Percentiles rank a stretch among this genome's conserved stretches.
These are phyloP conservation scores for Alcis repandata DNA, from an alignment of 2,888 invertebrate species.

Conservation along the genomic window DNA sequence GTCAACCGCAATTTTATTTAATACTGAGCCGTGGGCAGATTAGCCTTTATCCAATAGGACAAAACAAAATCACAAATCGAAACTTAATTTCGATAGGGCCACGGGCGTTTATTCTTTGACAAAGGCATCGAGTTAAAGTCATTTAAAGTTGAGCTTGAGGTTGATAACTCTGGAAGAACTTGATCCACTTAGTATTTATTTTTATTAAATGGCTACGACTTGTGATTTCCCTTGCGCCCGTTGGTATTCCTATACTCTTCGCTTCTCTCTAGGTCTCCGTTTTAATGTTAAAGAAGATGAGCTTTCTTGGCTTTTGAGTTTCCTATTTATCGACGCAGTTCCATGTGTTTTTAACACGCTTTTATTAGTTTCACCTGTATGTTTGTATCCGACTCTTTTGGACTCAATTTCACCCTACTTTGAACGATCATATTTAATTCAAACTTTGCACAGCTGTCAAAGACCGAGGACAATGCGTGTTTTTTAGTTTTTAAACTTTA, in stretches of 20 bases:
- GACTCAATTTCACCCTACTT: too few species aligned
- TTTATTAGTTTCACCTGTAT: too few species aligned
- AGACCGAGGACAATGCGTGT: too few species aligned
- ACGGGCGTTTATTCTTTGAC: slow-evolving; percentile 27
- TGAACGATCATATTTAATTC: too few species aligned
- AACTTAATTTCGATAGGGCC: slow-evolving; percentile 37
- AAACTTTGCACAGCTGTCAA: too few species aligned
- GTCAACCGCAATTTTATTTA: slow-evolving; percentile 33
- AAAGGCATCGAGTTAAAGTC: slow-evolving; percentile 17
- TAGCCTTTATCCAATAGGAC: slow-evolving; percentile 25
- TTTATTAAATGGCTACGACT: neutral
- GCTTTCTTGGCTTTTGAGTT: too few species aligned
- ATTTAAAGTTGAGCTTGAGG: neutral
- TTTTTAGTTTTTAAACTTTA: too few species aligned
- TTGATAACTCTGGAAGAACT: neutral
- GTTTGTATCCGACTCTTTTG: too few species aligned
- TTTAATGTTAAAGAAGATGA: neutral
- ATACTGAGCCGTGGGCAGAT: slow-evolving; percentile 22
- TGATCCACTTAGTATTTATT: neutral
- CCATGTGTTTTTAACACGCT: too few species aligned
- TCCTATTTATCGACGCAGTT: too few species aligned
- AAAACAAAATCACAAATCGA: slow-evolving; percentile 33
- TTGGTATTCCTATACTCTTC: neutral
- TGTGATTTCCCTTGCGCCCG: slow-evolving; percentile 5
- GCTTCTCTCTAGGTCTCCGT: neutral